Percentiles rank a stretch among this genome's conserved stretches.
Evolutionary conservation across 2,888 invertebrate species (phyloP).

Genomic region (Galeopsomyia nigrocyanea): DNA sequence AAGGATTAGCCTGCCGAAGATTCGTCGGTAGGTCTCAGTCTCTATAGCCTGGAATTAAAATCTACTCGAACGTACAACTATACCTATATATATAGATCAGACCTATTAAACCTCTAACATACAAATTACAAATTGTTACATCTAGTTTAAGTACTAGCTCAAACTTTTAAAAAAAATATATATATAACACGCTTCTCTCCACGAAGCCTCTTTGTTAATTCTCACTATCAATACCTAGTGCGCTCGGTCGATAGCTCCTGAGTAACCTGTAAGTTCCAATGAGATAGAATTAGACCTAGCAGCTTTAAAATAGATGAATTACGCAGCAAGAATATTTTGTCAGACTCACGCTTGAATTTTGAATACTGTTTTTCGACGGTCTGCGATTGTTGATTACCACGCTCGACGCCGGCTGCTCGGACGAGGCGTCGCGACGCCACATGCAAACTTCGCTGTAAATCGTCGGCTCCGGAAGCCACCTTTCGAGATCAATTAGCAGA

Average conservation of each 20-base stretch:
- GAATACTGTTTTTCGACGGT: constrained; percentile 22
- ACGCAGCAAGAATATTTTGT: too few relatives aligned
- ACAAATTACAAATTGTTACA: neutral
- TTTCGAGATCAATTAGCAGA: constrained; percentile 33
- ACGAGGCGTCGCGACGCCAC: constrained; percentile 40
- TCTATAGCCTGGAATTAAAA: too few relatives aligned
- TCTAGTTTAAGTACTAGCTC: constrained; percentile 18
- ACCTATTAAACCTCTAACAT: neutral
- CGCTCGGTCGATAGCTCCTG: neutral
- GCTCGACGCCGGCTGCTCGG: constrained; percentile 37
- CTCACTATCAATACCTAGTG: neutral
- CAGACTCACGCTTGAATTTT: constrained; percentile 14
- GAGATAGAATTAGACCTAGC: neutral
- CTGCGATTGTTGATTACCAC: constrained; percentile 21
- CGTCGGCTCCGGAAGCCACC: constrained; percentile 57
- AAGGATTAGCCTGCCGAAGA: too few relatives aligned
- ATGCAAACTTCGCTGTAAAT: constrained; percentile 40
- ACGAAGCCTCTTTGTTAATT: neutral
- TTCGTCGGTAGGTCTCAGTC: too few relatives aligned
- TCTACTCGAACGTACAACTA: too few relatives aligned
- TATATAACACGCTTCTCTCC: constrained; percentile 2
- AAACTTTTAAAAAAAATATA: constrained; percentile 16
- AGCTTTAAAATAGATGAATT: neutral
- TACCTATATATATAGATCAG: too few relatives aligned
- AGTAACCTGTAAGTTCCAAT: neutral